These are phyloP conservation scores for Hippasteria phrygiana DNA, from an alignment of 53 echinoderm and acorn worm species.

Conservation along the genomic window DNA sequence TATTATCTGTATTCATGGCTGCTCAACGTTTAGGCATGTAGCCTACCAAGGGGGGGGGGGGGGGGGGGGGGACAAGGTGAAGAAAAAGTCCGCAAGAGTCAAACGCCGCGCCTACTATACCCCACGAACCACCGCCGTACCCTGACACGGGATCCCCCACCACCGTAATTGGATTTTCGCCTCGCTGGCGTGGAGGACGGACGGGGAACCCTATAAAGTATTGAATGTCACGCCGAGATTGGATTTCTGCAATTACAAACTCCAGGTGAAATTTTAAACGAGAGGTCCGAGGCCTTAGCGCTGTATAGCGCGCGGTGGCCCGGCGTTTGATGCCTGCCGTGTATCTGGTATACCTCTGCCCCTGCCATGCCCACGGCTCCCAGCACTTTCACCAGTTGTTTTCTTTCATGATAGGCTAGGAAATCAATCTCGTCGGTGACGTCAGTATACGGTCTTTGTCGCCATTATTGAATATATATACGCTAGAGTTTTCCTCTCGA, in stretches of 20 bases:
- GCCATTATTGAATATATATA: no score
- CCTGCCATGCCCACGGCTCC: neutral
- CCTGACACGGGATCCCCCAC: conserved; percentile 38
- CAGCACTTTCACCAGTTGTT: neutral
- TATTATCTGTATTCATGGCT: conserved; percentile 8
- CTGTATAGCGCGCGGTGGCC: neutral
- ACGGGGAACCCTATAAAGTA: neutral
- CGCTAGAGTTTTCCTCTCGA: no score
- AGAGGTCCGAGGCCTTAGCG: neutral
- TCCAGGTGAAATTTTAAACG: conserved; percentile 59
- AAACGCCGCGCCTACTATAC: neutral
- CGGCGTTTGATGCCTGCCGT: conserved; percentile 7
- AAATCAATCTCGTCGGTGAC: conserved; percentile 8
- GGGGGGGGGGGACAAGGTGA: neutral
- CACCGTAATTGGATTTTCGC: conserved; percentile 62
- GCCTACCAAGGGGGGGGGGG: neutral
- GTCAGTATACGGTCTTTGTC: no score
- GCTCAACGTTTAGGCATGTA: neutral
- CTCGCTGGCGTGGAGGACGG: conserved; percentile 18
- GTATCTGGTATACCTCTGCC: neutral
- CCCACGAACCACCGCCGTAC: conserved; percentile 13
- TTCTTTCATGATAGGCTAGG: neutral
- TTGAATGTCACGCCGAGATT: conserved; percentile 40
- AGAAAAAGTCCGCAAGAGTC: conserved; percentile 10
- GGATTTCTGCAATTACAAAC: conserved; percentile 49